Conservation (phyloP, 2,113 vertebrate species). For the Castor canadensis region DNA sequence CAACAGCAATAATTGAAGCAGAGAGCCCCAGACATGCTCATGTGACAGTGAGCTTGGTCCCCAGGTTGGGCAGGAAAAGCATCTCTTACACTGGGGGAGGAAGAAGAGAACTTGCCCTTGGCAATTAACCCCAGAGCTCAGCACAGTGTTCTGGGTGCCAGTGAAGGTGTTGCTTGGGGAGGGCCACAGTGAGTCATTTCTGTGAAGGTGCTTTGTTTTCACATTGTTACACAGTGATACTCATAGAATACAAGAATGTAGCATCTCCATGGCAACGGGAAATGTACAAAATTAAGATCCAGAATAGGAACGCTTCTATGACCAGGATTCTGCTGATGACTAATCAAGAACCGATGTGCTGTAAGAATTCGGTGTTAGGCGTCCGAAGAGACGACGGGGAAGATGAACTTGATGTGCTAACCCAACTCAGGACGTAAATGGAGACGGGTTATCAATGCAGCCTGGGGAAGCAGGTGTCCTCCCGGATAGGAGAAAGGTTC, state of each 20-base stretch:
- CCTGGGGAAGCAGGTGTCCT: too few relatives aligned
- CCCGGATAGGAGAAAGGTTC: background rate
- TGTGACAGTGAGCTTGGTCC: conserved; percentile 47
- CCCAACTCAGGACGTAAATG: background rate
- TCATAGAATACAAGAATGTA: conserved; percentile 71
- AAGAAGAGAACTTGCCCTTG: conserved; percentile 50
- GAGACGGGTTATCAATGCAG: background rate
- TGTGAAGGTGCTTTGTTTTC: conserved; percentile 74
- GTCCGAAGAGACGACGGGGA: background rate
- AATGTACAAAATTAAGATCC: conserved; percentile 75
- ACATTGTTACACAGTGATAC: conserved; percentile 76
- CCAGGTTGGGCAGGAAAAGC: conserved; percentile 26
- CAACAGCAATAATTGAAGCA: conserved; percentile 72
- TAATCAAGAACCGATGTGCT: conserved; percentile 49
- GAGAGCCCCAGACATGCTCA: conserved; percentile 65
- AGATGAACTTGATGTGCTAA: conserved; percentile 21
- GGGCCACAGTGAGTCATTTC: conserved; percentile 53
- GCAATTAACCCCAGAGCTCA: conserved; percentile 59
- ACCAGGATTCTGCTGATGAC: conserved; percentile 44
- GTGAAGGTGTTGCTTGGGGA: conserved; percentile 47
- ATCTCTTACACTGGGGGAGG: background rate
- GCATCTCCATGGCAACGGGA: conserved; percentile 85
- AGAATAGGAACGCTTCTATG: conserved; percentile 62
- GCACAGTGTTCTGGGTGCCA: background rate
- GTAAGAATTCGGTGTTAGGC: conserved; percentile 14